Evolutionary conservation across 2,888 invertebrate genomes (phyloP).

Genomic region (Drosophila kokeensis): DNA sequence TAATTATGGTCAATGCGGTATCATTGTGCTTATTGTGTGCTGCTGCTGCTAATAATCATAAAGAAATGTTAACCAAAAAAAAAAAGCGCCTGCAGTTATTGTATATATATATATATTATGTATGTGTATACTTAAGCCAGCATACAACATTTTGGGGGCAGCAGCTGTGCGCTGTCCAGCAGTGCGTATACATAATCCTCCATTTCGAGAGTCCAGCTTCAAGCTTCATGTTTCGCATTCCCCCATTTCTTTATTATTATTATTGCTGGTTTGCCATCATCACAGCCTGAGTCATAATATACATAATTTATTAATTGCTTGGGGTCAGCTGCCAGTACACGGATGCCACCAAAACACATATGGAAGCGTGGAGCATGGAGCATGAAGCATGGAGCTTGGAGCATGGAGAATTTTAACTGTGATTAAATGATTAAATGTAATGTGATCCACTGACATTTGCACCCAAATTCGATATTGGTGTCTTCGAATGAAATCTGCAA

Average conservation of each 20-base stretch:
- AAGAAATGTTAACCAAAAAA: constrained; percentile 69
- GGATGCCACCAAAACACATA: constrained; percentile 4
- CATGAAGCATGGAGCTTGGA: background rate
- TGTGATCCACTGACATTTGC: background rate
- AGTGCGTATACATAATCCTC: constrained; percentile 75
- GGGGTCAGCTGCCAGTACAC: constrained; percentile 54
- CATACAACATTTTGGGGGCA: constrained; percentile 32
- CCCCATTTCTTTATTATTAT: constrained; percentile 30
- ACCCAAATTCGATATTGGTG: constrained; percentile 3
- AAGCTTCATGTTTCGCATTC: constrained; percentile 50
- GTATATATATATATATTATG: constrained; percentile 4
- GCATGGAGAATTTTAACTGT: background rate
- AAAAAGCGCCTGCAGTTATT: constrained; percentile 59
- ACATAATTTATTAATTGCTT: constrained; percentile 79
- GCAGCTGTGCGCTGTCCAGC: constrained; percentile 42
- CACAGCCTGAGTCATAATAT: constrained; percentile 63
- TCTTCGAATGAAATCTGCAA: background rate
- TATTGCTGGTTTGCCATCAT: constrained; percentile 60
- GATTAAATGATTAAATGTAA: background rate
- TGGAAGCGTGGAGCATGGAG: background rate
- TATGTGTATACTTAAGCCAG: constrained; percentile 14
- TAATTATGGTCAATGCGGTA: constrained; percentile 65
- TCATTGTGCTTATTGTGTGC: constrained; percentile 48
- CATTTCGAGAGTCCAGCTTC: constrained; percentile 31
- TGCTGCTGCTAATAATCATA: constrained; percentile 44